Base-by-base conservation (phyloP, 2,888 invertebrate species). In the Thera britannica region DNA sequence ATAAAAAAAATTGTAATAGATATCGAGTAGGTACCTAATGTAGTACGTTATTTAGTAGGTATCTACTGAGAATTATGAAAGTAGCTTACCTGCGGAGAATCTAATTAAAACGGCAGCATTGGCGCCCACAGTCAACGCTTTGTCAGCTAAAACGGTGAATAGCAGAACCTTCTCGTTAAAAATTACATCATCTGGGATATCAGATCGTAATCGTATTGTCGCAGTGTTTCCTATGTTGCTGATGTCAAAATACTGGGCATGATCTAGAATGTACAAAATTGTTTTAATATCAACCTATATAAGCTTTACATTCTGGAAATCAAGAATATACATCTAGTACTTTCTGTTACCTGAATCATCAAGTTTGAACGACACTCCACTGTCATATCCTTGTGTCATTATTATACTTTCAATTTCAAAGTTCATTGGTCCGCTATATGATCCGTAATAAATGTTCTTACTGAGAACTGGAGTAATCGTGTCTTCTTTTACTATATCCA, bases 401-500 rank as follows among this genome's bases (percentile, higher is more conserved):
- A 67, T 77, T 57, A 90, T 87, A 61, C 76, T 74, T 62, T 77
- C 82, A 58, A 88, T 77, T 59, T 79, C 76, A 56, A 89, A 61
- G 63, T 66, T 65, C 0, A 72, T 72, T 38, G 72, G 65, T 44
- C 76, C 77, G 9, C 66, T 61, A 68, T 86, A 90, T 7, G 68
- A 77, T 41, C 84, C 88, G 11, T 78, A 57, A 71, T 89, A 90
- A 72, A 89, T 84, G 60, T 82, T 78, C 72, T 83, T 78, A 62
- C 71, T 83, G 70, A 91, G 89, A 35, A 86, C 76, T 48, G 90
- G 90, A 65, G 90, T 89, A 2, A 75, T 74, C 2, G 70, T 70
- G 72, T 90, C 90, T 52, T 85, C 81, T 78, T 87, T 88, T 77
- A 90, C 81, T 74, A 92, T 79, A 69, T 89, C 85, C 58, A 94